Evolutionary conservation across 2,113 vertebrate species (phyloP).

Genomic region (Pangasianodon gigas): DNA sequence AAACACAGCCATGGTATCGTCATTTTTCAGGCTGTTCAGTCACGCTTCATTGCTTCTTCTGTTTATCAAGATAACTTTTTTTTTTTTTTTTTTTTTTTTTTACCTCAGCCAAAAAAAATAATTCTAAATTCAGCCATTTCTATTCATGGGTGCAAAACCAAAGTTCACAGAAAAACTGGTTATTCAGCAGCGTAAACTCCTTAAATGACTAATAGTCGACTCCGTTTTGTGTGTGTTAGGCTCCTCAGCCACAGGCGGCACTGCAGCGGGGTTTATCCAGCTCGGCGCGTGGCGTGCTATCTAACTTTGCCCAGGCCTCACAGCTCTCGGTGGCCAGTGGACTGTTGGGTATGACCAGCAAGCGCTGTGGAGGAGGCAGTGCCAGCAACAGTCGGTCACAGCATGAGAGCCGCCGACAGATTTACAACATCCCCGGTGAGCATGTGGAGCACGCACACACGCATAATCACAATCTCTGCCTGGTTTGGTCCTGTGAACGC

Average conservation of each 20-base stretch:
- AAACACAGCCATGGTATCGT: not conserved
- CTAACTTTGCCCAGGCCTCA: constrained; percentile 95
- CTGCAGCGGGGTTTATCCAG: constrained; percentile 89
- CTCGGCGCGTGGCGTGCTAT: constrained; percentile 90
- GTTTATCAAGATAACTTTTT: not conserved
- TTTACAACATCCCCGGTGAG: constrained; percentile 80
- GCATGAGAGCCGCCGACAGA: constrained; percentile 76
- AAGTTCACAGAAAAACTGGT: not conserved
- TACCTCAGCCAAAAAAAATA: not conserved
- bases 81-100: not conserved
- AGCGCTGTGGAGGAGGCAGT: constrained; percentile 63
- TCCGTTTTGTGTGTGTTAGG: constrained; percentile 64
- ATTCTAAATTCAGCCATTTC: not conserved
- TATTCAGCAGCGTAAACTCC: not conserved
- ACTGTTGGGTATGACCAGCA: constrained; percentile 89
- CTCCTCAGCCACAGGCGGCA: constrained; percentile 87
- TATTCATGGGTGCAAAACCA: not conserved
- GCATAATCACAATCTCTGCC: not conserved
- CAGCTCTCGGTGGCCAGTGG: constrained; percentile 91
- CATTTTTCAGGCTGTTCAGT: not conserved
- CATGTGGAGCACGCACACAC: not conserved
- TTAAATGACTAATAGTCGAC: not conserved
- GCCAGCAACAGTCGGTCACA: constrained; percentile 67
- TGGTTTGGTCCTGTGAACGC: no score
- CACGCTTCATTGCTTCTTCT: not conserved